Conservation (phyloP, 2,797 vertebrate genomes). For the Aselliscus stoliczkanus region DNA sequence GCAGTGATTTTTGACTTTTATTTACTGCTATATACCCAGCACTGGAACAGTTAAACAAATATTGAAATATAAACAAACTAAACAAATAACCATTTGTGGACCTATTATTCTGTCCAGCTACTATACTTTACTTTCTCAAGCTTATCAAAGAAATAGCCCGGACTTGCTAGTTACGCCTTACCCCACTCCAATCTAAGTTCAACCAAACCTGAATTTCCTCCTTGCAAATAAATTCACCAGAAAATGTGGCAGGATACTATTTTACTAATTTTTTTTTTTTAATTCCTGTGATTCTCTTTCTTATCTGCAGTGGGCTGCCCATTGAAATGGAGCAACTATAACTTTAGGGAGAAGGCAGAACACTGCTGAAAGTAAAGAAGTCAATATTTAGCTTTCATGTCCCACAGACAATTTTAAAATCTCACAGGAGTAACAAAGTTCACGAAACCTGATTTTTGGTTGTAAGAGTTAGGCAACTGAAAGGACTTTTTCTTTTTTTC, state of each 20-base stretch:
- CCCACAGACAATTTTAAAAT: neutral
- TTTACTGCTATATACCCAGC: neutral
- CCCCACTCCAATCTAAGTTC: neutral
- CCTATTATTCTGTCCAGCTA: neutral
- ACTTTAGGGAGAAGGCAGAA: neutral
- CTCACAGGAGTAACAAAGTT: neutral
- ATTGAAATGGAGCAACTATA: neutral
- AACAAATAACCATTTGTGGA: neutral
- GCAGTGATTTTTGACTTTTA: neutral
- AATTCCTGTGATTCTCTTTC: neutral
- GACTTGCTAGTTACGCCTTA: neutral
- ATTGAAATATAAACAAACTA: neutral
- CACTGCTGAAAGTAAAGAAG: neutral
- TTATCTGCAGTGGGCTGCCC: neutral
- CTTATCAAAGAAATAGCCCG: neutral
- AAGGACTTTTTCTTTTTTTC: neutral
- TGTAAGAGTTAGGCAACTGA: neutral
- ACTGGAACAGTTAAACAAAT: neutral
- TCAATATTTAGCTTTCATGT: neutral
- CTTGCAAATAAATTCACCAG: neutral
- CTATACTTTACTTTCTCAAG: neutral
- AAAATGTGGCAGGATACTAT: neutral
- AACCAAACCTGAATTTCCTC: neutral
- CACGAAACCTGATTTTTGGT: constrained; percentile 12
- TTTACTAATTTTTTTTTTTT: neutral